A percentile compares a stretch with the other conserved stretches of the same genome.
Evolutionary conservation across 2,797 vertebrate genomes (phyloP).

Genomic region (Hirundo rustica): DNA sequence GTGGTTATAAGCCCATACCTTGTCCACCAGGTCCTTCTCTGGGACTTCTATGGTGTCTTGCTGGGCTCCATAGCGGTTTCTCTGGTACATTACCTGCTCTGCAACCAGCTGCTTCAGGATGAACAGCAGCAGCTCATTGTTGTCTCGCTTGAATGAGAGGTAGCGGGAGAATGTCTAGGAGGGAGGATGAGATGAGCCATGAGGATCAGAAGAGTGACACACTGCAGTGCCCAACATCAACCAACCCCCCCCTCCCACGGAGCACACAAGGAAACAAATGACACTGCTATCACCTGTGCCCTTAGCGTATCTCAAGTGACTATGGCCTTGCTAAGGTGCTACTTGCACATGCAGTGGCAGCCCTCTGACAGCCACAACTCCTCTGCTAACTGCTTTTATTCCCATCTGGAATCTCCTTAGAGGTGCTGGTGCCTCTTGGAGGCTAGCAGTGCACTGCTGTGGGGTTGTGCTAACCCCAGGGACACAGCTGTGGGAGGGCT

Average conservation of each 20-base stretch:
- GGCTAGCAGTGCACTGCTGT: background rate
- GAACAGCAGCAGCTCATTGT: constrained; percentile 97
- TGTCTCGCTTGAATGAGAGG: constrained; percentile 92
- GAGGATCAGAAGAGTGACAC: background rate
- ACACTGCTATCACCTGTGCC: background rate
- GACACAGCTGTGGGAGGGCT: background rate
- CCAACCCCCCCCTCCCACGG: background rate
- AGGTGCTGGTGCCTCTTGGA: background rate
- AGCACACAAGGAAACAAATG: background rate
- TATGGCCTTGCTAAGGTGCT: background rate
- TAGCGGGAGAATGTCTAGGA: constrained; percentile 92
- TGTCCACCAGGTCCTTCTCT: constrained; percentile 93
- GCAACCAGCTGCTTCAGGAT: constrained; percentile 96
- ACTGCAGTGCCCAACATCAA: background rate
- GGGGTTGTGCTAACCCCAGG: background rate
- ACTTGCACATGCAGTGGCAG: background rate
- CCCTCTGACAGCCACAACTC: background rate
- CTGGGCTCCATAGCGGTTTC: constrained; percentile 94
- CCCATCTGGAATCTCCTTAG: background rate
- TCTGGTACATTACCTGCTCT: constrained; percentile 92
- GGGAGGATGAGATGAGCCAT: background rate
- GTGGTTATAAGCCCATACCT: constrained; percentile 74
- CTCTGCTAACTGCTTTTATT: background rate
- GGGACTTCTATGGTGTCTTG: constrained; percentile 89
- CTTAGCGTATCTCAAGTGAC: background rate